Base-by-base conservation (phyloP, 2,797 vertebrate genomes). In the Danio choprae region DNA sequence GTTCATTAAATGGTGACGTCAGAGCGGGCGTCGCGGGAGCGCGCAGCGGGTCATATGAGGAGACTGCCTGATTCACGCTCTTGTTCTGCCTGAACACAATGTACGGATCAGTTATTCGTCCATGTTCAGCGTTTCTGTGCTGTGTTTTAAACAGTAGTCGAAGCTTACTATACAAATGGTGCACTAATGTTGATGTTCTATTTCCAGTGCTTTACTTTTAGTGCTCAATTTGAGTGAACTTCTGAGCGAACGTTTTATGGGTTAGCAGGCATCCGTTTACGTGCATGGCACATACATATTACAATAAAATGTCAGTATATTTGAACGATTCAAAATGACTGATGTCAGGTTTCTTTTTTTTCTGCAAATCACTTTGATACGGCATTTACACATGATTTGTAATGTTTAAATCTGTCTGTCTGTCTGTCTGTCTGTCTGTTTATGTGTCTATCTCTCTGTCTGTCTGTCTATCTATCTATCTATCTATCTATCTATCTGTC, bases 31-130 rank as follows among this genome's bases (percentile, higher is more conserved):
- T 13, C 6, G 16, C 63, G 62, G 63, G 74, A 56, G 51, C 50
- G 62, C 74, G 63, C 50, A 38, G 6, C 16, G 15, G 77, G 68
- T 79, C 77, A 63, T 7, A 20, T 15, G 77, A 64, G 68, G 77
- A 20, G 51, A 29, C 36, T 22, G 56, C 56, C 48, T 43, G 46
- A 13, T 58, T 41, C 53, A 10, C 8, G 16, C 29, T 6, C 12
- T n/a, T 40, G 43, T 40, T 15, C 64, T n/a, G 8, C n/a, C 55
- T 51, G 76, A 79, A 70, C 76, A 70, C 5, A 56, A 46, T 77
- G 74, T 77, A 50, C 64, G 41, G 40, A 22, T 10, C 38, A 43
- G 50, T 3, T 40, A n/a, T 40, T 6, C 64, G 12, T 48, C 43
- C 20, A 2, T 73, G 41, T 22, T 8, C 43, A 12, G 15, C 16